These are phyloP conservation scores for Drosophila algonquin DNA, from an alignment of 2,888 invertebrate species.

Conservation along the genomic window DNA sequence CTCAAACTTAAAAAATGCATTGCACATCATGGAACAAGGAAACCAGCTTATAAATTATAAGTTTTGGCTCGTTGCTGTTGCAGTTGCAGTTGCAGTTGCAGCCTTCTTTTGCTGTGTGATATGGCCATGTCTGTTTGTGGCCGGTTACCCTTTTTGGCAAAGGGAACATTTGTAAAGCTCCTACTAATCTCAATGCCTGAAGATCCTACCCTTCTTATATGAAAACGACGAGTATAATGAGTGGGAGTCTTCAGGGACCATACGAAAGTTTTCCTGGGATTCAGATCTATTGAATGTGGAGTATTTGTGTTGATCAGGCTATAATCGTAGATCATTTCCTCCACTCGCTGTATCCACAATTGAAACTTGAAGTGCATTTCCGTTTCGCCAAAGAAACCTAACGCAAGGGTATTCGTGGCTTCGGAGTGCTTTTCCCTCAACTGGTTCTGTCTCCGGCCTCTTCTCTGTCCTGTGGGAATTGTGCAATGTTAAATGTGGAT, in stretches of 20 bases:
- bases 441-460: constrained; percentile 11
- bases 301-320: not conserved
- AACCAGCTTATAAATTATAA: constrained; percentile 74
- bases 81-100: constrained; percentile 28
- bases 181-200: not conserved
- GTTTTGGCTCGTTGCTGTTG: constrained; percentile 45
- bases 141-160: constrained; percentile 11
- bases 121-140: constrained; percentile 8
- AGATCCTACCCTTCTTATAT: too few relatives aligned
- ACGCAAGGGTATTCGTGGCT: constrained; percentile 6
- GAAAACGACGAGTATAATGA: too few relatives aligned
- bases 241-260: not conserved
- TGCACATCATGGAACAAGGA: constrained; percentile 50
- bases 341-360: not conserved
- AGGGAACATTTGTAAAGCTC: not conserved
- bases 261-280: too few relatives aligned
- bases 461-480: constrained; percentile 29
- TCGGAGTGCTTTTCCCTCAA: constrained; percentile 15
- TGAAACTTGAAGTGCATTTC: not conserved
- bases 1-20: constrained; percentile 9
- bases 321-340: not conserved
- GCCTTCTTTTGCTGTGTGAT: constrained; percentile 21
- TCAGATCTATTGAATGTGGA: not conserved
- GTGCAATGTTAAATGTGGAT: constrained; percentile 2
- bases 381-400: not conserved